Evolutionary conservation across 2,888 invertebrate genomes (phyloP), one percentile per base, ranked within the genome.

Genomic region (Aleiodes leptofemur): DNA sequence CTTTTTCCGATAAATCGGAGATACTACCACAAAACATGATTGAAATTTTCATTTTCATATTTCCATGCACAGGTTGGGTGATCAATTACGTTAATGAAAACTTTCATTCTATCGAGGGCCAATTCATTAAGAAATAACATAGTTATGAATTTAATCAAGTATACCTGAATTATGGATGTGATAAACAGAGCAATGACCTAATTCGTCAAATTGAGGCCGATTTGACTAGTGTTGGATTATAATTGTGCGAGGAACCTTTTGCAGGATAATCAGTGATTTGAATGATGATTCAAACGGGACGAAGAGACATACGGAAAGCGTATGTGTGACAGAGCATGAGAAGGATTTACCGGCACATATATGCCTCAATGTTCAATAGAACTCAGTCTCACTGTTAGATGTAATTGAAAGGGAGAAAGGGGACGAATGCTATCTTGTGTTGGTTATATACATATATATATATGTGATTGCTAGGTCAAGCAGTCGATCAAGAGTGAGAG

Each of bases 401-500:
- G 23, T 14, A 69, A 73, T 23, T 61, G 38, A 16, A 23, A 43
- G 61, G 61, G 61, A 14, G 38, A 38, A 14, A 61, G 61, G 55
- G 55, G 55, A 16, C 16, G 51, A 55, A 61, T 38, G 61, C 61
- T 13, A 61, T 34, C 34, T 16, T 38, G 38, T 53, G 9, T 61
- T 61, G 43, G 61, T 61, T 53, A 14, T 14, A 13, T 5, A 13
- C 23, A 23, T 23, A 23, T 23, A 23, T 23, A 23, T 23, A 23
- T 23, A 23, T 23, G 43, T 34, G 31, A 50, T 68, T 68, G 51
- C 53, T 69, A 51, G 61, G 59, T 57, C 56, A 57, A 74, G 61
- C 61, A 51, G 74, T 74, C 59, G 74, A 74, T 74, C 74, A 74
- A 55, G 64, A 69, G 69, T 0, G 43, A 43, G 43, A 57, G 38